Evolutionary conservation across 2,888 invertebrate species (phyloP), one percentile per base, ranked within the genome.

Genomic region (Drosophila algonquin): DNA sequence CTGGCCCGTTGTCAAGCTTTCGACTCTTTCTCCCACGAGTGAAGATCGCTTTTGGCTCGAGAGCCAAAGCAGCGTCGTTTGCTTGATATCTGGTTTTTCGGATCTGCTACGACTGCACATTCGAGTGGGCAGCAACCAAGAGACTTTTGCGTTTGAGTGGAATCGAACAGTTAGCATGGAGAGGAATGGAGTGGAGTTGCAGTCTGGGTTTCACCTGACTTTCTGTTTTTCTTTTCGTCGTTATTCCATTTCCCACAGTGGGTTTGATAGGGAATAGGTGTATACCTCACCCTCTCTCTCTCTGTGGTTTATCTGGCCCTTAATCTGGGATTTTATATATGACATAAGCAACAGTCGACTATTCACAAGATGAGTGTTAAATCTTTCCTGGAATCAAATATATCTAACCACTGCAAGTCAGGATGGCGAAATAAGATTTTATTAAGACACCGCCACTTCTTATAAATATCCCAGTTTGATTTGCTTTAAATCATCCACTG

Each of bases 161-260:
- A 85, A 73, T 60, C 52, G 40, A 35, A 14, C 12, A 14, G 12
- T 35, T 35, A 5, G 12, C 40, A 0, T 40, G 40, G 40, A 40
- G 40, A 7, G 40, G 35, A 46, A 40, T 60, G 24, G 27, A 40
- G 52, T 50, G 50, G 18, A 53, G 50, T 44, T 40, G 56, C 67
- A 56, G 46, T 27, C 48, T 47, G 44, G 32, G 72, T 87, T 84
- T 85, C 87, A 87, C 83, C 87, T 87, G 76, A 68, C 47, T 72
- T 73, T 79, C 68, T 52, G 68, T 63, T 73, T 69, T 70, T 40
- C 45, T 59, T 75, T 65, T 47, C 48, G 57, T 35, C 52, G 30
- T 63, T 48, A 56, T 58, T 47, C 51, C 57, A 65, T 51, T 60
- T 51, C 21, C 47, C 70, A 64, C 65, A 47, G 70, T 47, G 63